Base-by-base conservation (phyloP, 2,888 invertebrate genomes). In the Melinaea menophilus region DNA sequence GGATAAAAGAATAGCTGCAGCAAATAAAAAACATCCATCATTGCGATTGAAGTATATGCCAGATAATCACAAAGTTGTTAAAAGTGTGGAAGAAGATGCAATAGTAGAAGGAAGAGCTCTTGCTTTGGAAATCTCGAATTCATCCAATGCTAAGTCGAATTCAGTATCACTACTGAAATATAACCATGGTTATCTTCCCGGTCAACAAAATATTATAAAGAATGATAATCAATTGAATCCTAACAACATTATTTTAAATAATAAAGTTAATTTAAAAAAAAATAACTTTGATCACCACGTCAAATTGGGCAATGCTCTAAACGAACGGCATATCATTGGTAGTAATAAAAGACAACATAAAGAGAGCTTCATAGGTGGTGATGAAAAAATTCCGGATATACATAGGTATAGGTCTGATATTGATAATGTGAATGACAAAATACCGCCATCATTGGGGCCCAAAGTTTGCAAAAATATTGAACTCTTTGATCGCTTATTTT, bases 231-330 rank as follows among this genome's bases (percentile, higher is more conserved):
- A 71, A 67, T 56, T 60, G 3, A 67, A 68, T n/a, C 9, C 64
- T 4, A 41, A 56, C 11, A 62, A 56, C 66, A 41, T 63, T 35
- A 70, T 69, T 46, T 59, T 13, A 34, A 67, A 75, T 68, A 60
- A 58, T 4, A 68, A 70, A 64, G 58, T 66, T 35, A 46, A 47
- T 31, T 61, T 67, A 41, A 61, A 22, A 3, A 73, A 73, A 66
- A 72, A 69, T 22, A 76, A 72, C 67, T 88, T 90, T 67, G 69
- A 86, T 58, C 83, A 84, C 65, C 77, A 79, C n/a, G 76, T 90
- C 0, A 90, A 90, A 75, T 75, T 90, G 65, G 88, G 87, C 0
- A 89, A 90, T 65, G 85, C 86, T 9, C 75, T 91, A 58, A 88
- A 88, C 68, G 90, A 90, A 72, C 77, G 72, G 2, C 69, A 76